phyloP scores from a whole-genome alignment of 2,113 vertebrate genomes.

The human (Homo sapiens) region DNA sequence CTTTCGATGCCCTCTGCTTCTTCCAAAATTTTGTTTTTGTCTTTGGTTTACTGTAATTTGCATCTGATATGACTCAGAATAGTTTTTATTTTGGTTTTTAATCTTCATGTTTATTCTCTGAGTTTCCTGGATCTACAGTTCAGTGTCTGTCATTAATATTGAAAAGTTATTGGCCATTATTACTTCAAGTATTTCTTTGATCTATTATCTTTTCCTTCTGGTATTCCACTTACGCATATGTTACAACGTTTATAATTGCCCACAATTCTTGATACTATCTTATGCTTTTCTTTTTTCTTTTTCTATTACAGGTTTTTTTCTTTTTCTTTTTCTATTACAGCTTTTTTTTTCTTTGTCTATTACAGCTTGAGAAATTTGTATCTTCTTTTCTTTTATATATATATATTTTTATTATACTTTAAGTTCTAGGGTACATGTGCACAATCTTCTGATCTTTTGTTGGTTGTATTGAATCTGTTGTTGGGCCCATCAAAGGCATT shows the following conservation, averaged over 20 bases:
- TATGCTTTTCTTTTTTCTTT: not conserved
- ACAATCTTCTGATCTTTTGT: not conserved
- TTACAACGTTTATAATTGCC: not conserved
- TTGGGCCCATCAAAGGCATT: not conserved
- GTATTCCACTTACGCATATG: not conserved
- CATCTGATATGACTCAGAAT: not conserved
- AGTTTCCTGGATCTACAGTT: not conserved
- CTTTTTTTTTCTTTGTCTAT: not conserved
- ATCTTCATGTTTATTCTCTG: not conserved
- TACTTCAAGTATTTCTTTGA: not conserved
- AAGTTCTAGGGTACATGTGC: too few species aligned
- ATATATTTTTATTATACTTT: too few species aligned
- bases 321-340: not conserved
- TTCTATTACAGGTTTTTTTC: not conserved
- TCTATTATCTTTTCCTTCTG: not conserved
- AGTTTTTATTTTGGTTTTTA: constrained; percentile 15
- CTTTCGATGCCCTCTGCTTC: not conserved
- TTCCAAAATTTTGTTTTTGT: not conserved
- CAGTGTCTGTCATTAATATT: not conserved
- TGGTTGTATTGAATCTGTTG: not conserved
- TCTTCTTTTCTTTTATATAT: not conserved
- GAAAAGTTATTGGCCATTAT: not conserved
- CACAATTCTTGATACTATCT: not conserved
- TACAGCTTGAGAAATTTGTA: not conserved
- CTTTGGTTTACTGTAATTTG: not conserved